Percentiles rank a stretch among this genome's conserved stretches.
Evolutionary conservation across 1,140 invertebrate genomes (phyloP).

Genomic region (Augochlora pura): DNA sequence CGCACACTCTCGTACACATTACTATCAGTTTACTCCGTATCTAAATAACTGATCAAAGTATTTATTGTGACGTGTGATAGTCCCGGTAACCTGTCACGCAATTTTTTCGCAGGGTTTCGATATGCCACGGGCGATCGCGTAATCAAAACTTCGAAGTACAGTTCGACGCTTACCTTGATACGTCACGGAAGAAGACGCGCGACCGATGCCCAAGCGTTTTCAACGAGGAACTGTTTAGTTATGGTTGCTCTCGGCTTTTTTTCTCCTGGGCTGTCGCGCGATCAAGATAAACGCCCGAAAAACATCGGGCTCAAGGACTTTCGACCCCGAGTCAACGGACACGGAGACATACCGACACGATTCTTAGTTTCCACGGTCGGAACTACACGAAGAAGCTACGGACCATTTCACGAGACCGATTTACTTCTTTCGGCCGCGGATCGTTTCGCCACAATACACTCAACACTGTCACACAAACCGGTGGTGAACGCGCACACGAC

Average conservation of each 20-base stretch:
- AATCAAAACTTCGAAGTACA: not conserved
- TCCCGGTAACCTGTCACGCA: too few species aligned
- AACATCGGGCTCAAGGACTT: conserved; percentile 38
- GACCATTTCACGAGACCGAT: too few species aligned
- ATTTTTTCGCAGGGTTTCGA: not conserved
- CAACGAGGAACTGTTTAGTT: not conserved
- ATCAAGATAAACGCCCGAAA: conserved; percentile 59
- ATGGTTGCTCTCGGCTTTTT: not conserved
- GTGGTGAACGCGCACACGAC: not conserved
- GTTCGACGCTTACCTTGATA: conserved; percentile 22
- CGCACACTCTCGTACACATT: not conserved
- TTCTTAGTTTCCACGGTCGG: conserved; percentile 10
- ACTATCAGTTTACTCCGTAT: too few species aligned
- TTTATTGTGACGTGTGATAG: too few species aligned
- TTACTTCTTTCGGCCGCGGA: not conserved
- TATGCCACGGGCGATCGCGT: conserved; percentile 28
- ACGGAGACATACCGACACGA: conserved; percentile 53
- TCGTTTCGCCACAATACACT: not conserved
- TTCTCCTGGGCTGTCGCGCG: conserved; percentile 34
- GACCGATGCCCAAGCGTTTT: conserved; percentile 16
- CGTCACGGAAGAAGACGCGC: not conserved
- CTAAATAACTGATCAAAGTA: too few species aligned
- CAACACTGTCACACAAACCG: conserved; percentile 16
- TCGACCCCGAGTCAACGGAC: conserved; percentile 34
- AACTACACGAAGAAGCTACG: not conserved